phyloP scores from a whole-genome alignment of 2,888 invertebrate species.

The Syritta pipiens region DNA sequence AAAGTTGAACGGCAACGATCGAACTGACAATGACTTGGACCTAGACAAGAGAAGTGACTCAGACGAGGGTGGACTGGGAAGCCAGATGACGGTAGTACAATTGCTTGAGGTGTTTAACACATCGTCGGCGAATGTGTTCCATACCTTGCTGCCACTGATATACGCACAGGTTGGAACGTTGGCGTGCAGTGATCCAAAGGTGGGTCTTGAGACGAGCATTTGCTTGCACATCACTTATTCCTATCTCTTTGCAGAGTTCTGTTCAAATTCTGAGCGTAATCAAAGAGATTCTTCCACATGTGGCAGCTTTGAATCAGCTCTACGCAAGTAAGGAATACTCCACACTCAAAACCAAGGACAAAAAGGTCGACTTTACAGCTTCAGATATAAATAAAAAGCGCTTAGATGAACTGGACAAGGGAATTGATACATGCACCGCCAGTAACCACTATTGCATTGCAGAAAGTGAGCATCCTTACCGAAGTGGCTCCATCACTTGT shows the following conservation, averaged over 20 bases:
- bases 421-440: constrained; percentile 82
- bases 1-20: constrained; percentile 78
- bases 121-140: constrained; percentile 80
- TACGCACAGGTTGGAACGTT: constrained; percentile 92
- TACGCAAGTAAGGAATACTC: constrained; percentile 75
- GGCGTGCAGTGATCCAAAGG: constrained; percentile 88
- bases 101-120: constrained; percentile 78
- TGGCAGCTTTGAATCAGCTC: constrained; percentile 90
- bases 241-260: constrained; percentile 82
- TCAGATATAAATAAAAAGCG: constrained; percentile 67
- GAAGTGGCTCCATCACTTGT: constrained; percentile 90
- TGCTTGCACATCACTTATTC: too few relatives aligned
- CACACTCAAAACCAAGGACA: constrained; percentile 46
- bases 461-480: constrained; percentile 98
- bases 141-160: constrained; percentile 91
- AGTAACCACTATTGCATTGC: constrained; percentile 94
- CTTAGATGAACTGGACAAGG: constrained; percentile 73
- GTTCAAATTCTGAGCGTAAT: constrained; percentile 92
- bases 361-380: constrained; percentile 51
- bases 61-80: constrained; percentile 74
- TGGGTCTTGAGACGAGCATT: too few relatives aligned
- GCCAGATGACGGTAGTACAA: constrained; percentile 75
- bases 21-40: constrained; percentile 75
- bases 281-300: constrained; percentile 92
- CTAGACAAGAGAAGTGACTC: constrained; percentile 74